phyloP scores from a whole-genome alignment of 35 echinoderm and acorn worm genomes.

The Lytechinus pictus region DNA sequence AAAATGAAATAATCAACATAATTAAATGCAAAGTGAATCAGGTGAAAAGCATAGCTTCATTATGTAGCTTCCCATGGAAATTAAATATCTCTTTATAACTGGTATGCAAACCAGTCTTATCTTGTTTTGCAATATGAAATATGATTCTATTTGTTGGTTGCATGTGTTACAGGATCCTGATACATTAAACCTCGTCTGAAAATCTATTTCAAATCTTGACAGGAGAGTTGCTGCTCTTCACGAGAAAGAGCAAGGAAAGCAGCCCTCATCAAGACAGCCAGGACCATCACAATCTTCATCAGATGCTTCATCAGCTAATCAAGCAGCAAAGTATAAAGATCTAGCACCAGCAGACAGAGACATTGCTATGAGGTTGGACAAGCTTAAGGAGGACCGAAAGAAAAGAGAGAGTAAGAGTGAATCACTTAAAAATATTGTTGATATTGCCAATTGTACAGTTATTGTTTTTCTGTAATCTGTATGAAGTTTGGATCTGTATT shows the following conservation, averaged over 20 bases:
- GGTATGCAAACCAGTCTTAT: too few species aligned
- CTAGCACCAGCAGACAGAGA: constrained; percentile 69
- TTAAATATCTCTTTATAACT: too few species aligned
- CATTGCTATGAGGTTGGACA: constrained; percentile 80
- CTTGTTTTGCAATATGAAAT: too few species aligned
- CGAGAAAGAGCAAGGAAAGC: constrained; percentile 35
- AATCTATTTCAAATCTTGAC: not conserved
- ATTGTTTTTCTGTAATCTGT: too few species aligned
- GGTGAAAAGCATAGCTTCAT: too few species aligned
- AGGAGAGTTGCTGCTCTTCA: constrained; percentile 78
- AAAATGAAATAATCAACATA: too few species aligned
- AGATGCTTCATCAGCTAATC: not conserved
- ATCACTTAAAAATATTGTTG: not conserved
- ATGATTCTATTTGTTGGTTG: too few species aligned
- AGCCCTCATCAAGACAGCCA: not conserved
- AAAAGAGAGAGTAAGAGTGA: constrained; percentile 45
- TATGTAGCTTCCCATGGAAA: too few species aligned
- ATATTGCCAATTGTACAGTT: not conserved
- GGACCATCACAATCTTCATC: not conserved
- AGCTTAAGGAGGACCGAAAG: constrained; percentile 78
- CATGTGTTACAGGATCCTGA: too few species aligned
- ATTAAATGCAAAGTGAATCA: too few species aligned
- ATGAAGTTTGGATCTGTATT: too few species aligned
- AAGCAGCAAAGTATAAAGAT: constrained; percentile 52
- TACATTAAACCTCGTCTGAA: too few species aligned